A percentile compares a stretch with the other conserved stretches of the same genome.
Conservation (phyloP, 2,113 vertebrate genomes). For the Xenopus borealis region DNA sequence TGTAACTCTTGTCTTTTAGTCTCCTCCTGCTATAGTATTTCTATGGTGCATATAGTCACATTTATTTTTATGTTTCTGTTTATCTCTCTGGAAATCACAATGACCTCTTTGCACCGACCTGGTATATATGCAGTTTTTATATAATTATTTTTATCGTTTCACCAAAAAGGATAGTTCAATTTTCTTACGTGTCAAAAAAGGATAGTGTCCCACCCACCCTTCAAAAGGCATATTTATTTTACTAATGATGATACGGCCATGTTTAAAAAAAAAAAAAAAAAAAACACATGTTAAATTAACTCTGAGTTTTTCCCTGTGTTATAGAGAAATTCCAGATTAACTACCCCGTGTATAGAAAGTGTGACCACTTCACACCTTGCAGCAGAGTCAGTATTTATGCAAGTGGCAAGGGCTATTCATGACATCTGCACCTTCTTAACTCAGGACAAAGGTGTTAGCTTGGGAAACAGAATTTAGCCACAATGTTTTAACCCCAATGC, state of each 20-base stretch:
- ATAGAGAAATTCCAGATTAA: background rate
- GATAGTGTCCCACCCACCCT: too few species aligned
- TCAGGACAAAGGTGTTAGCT: conserved; percentile 33
- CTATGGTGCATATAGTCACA: too few species aligned
- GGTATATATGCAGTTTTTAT: too few species aligned
- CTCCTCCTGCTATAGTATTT: too few species aligned
- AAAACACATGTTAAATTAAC: conserved; percentile 16
- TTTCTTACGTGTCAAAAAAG: too few species aligned
- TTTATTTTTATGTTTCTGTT: too few species aligned
- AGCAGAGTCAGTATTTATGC: conserved; percentile 27
- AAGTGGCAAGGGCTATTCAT: conserved; percentile 31
- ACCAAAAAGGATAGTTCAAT: too few species aligned
- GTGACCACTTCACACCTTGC: conserved; percentile 39
- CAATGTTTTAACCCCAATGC: conserved; percentile 4
- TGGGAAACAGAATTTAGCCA: conserved; percentile 32
- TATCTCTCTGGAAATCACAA: too few species aligned
- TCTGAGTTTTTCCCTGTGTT: conserved; percentile 9
- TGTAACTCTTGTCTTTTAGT: too few species aligned
- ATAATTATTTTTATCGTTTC: too few species aligned
- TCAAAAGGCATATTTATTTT: background rate
- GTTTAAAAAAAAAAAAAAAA: conserved; percentile 12
- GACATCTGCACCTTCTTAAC: conserved; percentile 25
- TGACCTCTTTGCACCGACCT: too few species aligned
- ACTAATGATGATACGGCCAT: background rate
- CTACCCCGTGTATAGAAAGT: conserved; percentile 18